Evolutionary conservation across 2,888 invertebrate genomes (phyloP).

Genomic region (Oscheius onirici): DNA sequence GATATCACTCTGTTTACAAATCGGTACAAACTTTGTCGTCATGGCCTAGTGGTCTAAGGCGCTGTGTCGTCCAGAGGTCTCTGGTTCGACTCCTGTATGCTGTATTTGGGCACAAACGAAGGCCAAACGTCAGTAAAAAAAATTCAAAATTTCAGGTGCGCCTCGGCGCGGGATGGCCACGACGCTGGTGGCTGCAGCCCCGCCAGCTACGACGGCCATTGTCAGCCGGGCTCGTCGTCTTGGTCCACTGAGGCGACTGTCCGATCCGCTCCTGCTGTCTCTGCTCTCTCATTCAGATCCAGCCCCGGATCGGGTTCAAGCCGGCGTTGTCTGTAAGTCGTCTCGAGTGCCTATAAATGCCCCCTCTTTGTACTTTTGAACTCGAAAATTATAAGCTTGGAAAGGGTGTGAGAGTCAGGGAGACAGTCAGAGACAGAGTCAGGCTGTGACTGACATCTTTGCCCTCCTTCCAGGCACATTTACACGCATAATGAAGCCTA

Average conservation of each 20-base stretch:
- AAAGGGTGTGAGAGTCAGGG: neutral
- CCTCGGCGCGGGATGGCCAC: conserved; percentile 48
- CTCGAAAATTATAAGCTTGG: no score
- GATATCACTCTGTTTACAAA: no score
- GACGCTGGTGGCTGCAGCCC: neutral
- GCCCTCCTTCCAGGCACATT: no score
- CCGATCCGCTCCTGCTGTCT: conserved; percentile 60
- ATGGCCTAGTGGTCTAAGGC: no score
- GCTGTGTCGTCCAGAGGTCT: no score
- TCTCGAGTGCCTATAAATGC: no score
- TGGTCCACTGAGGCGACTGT: conserved; percentile 49
- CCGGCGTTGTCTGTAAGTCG: conserved; percentile 66
- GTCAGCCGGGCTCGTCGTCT: conserved; percentile 56
- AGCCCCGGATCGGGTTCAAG: conserved; percentile 58
- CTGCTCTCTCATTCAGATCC: conserved; percentile 61
- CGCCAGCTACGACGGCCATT: conserved; percentile 38
- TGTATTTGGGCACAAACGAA: no score
- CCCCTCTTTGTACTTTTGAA: no score
- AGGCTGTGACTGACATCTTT: neutral
- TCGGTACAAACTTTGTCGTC: no score
- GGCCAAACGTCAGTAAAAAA: neutral
- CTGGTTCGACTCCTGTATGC: no score
- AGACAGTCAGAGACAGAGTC: neutral
- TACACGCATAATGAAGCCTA: no score
- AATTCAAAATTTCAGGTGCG: conserved; percentile 19